Evolutionary conservation across 2,888 invertebrate species (phyloP), one percentile per base, ranked within the genome.

Genomic region (Acrocera orbiculus): DNA sequence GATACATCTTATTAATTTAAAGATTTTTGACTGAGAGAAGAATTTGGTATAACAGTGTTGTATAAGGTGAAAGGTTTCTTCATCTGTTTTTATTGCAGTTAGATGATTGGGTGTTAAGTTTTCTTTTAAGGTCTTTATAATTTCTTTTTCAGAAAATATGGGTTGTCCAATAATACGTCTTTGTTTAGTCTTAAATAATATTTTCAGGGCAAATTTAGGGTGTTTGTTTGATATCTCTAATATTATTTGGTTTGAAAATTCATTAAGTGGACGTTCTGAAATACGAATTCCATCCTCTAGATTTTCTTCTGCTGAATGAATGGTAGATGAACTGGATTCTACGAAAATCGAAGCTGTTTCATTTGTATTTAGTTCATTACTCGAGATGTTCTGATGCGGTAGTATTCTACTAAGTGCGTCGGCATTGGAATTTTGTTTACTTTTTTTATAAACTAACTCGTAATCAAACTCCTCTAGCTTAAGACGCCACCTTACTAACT

Each of bases 41-140:
- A 34, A 36, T 35, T 36, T 36, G 8, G 40, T 40, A 32, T 36
- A 42, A 8, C 32, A 15, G 11, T n/a, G 6, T 34, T 39, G 42
- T 14, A 42, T 27, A 3, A 33, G 17, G 16, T 16, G 23, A 16
- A 42, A 42, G 4, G 26, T 40, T 23, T 30, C 23, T 13, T 31
- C 24, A n/a, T 31, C 24, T n/a, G 31, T 31, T 5, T 24, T 24
- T 9, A 31, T 9, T 5, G 31, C 31, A 6, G 24, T 16, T 24
- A 24, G 6, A 24, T 23, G 15, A 5, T 22, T 22, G 9, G 31
- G 31, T 5, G 7, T 16, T 10, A 31, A 9, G 9, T 24, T 16
- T 24, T 31, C 22, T 24, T 31, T 31, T 9, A 31, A 10, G 24
- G 24, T 31, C n/a, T n/a, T 31, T n/a, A 31, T 20, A 7, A 13